phyloP scores from a whole-genome alignment of 1,140 invertebrate species.

The Daktulosphaira vitifoliae region DNA sequence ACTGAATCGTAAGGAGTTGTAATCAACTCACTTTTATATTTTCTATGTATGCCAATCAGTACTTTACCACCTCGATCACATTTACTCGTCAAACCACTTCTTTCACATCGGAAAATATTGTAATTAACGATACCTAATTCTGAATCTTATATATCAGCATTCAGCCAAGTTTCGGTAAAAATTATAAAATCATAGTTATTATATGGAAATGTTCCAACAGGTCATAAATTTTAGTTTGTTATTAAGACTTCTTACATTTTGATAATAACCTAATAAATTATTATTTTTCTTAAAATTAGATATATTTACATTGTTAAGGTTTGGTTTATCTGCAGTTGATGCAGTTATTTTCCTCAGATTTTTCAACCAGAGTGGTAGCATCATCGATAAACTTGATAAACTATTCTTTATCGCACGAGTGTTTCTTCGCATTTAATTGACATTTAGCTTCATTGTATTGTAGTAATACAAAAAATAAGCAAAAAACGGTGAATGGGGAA shows the following conservation, averaged over 20 bases:
- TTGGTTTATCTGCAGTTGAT: too few species aligned
- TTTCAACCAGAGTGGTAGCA: too few species aligned
- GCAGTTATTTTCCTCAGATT: too few species aligned
- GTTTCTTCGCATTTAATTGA: too few species aligned
- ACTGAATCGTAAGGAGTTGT: not conserved
- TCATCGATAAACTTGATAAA: too few species aligned
- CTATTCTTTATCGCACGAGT: too few species aligned
- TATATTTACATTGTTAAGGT: too few species aligned
- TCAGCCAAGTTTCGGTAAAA: not conserved
- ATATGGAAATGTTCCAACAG: not conserved
- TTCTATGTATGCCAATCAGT: not conserved
- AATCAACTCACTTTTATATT: not conserved
- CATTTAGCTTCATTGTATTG: too few species aligned
- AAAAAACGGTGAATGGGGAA: too few species aligned
- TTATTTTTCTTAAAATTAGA: too few species aligned
- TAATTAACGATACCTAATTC: not conserved
- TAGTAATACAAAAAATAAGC: too few species aligned
- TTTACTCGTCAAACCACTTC: not conserved
- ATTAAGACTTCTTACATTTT: not conserved
- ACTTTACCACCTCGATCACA: not conserved
- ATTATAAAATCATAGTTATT: not conserved
- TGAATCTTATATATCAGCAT: not conserved
- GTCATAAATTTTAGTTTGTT: not conserved
- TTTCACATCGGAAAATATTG: not conserved
- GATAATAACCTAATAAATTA: not conserved